These are phyloP conservation scores for Naja naja DNA, from an alignment of 2,113 vertebrate genomes.

Conservation along the genomic window DNA sequence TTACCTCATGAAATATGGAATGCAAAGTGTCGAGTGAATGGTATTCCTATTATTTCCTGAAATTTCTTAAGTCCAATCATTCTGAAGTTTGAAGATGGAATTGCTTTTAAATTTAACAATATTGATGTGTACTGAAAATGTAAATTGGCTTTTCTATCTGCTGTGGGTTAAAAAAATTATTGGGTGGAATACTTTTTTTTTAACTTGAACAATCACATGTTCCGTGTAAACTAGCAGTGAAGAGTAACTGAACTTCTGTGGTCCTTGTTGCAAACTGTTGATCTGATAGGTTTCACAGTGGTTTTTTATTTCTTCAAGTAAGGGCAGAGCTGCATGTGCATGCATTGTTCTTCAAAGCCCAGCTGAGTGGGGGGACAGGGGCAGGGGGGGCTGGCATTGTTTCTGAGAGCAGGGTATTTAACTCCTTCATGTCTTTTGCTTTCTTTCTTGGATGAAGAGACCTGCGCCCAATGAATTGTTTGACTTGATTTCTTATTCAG, in stretches of 20 bases:
- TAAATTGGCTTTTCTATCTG: neutral
- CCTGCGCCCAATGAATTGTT: neutral
- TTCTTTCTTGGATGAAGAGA: neutral
- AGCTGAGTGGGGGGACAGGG: neutral
- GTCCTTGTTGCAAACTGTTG: neutral
- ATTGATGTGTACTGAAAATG: neutral
- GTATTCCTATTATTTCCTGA: neutral
- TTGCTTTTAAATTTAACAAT: neutral
- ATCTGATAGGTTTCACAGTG: neutral
- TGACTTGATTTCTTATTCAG: neutral
- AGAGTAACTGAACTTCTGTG: neutral
- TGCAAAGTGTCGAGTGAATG: neutral
- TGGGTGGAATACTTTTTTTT: neutral
- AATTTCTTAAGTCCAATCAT: neutral
- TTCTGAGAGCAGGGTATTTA: neutral
- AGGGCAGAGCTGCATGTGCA: neutral
- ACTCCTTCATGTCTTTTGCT: neutral
- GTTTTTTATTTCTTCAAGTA: neutral
- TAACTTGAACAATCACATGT: neutral
- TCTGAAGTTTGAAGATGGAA: neutral
- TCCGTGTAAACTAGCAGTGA: neutral
- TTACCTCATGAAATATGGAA: neutral
- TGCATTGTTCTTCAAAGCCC: neutral
- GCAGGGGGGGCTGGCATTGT: neutral
- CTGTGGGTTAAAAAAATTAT: neutral